Evolutionary conservation across 2,113 vertebrate genomes (phyloP).

Genomic region (Gnathonemus longibarbis): DNA sequence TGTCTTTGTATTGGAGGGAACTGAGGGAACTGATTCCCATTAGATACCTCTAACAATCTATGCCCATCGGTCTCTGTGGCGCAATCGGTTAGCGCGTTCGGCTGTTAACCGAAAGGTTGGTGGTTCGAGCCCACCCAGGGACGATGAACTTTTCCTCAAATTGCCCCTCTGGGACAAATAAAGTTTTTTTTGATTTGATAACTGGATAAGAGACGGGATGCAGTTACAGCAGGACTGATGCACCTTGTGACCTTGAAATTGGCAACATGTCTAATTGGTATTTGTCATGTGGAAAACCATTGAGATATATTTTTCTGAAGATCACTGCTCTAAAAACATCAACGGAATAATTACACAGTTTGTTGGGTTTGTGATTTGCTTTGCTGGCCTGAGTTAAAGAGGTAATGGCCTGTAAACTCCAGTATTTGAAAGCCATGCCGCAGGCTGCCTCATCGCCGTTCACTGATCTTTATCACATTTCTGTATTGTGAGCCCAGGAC

Average conservation of each 20-base stretch:
- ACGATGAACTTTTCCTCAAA: neutral
- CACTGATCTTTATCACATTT: neutral
- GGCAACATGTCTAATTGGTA: neutral
- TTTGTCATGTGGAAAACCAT: neutral
- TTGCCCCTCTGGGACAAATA: too few relatives aligned
- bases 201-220: neutral
- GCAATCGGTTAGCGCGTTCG: constrained; percentile 43
- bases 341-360: neutral
- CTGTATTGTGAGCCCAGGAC: neutral
- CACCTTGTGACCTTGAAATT: neutral
- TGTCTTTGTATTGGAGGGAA: neutral
- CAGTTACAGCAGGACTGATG: neutral
- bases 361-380: neutral
- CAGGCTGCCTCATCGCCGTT: neutral
- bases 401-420: neutral
- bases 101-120: constrained; percentile 45
- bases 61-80: constrained; percentile 32
- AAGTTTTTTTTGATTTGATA: too few relatives aligned
- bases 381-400: neutral
- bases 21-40: neutral
- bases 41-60: neutral
- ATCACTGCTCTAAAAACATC: neutral
- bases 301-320: neutral
- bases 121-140: constrained; percentile 43
- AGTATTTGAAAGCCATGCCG: neutral